Evolutionary conservation across 2,888 invertebrate genomes (phyloP), one percentile per base, ranked within the genome.

Genomic region (Muschampia plurimacula): DNA sequence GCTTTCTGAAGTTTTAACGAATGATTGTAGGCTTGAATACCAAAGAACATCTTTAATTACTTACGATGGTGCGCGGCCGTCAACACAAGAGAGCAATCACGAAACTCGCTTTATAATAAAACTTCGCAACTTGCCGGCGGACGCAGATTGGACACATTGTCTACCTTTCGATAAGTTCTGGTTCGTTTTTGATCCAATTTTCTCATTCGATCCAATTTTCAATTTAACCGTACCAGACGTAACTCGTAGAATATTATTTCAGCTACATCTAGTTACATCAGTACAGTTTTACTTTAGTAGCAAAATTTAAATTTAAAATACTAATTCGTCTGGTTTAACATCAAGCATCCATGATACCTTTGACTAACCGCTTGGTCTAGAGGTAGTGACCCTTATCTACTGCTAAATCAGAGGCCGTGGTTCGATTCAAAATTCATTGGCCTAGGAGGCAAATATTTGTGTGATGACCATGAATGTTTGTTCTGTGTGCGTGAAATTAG

Each of bases 81-180:
- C 63, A 52, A 57, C 62, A 72, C 72, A 72, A 72, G 62, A 49
- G 60, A 55, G 67, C 71, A 71, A 71, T 71, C 71, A 71, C 46
- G 22, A 36, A 59, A 44, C 64, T 41, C 70, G 36, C 46, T 46
- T 32, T 44, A 22, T 46, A 36, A 64, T 46, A 55, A 49, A 60
- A 71, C 39, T 69, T 63, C 1, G 63, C 65, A 65, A 71, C 59
- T 65, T 65, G 32, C 46, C 46, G 46, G 44, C 64, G 57, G 44
- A 63, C 64, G n/a, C 49, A 41, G 72, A 72, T 72, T 72, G 67
- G 72, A 67, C 52, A 62, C 62, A 72, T 72, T 72, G 71, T 72
- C 62, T 66, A 13, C 9, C 72, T 41, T 39, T 7, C 36, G 22
- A 67, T 28, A 62, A 72, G n/a, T 52, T 72, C 59, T 28, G 60